Evolutionary conservation across 1,140 invertebrate species (phyloP).

Genomic region (Hydropsyche tenuis): DNA sequence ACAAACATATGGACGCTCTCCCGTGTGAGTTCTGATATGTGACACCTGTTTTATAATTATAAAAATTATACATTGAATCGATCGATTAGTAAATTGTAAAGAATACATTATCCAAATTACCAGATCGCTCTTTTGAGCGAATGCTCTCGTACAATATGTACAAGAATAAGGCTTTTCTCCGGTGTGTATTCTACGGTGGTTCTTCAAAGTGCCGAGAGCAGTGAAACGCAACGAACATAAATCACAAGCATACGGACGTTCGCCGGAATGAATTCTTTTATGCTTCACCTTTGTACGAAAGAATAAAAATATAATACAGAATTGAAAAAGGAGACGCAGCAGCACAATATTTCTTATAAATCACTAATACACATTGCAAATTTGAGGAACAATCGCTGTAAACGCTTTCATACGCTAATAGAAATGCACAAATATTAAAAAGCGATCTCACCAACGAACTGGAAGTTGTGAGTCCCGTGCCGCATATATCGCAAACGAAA

Average conservation of each 20-base stretch:
- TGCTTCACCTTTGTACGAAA: conserved; percentile 50
- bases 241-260: conserved; percentile 83
- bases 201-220: conserved; percentile 60
- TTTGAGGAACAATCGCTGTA: too few species aligned
- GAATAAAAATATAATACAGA: conserved; percentile 9
- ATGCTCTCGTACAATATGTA: conserved; percentile 59
- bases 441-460: conserved; percentile 61
- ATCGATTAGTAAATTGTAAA: neutral
- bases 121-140: conserved; percentile 55
- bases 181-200: conserved; percentile 68
- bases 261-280: conserved; percentile 69
- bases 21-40: conserved; percentile 81
- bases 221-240: conserved; percentile 79
- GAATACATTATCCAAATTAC: neutral
- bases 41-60: conserved; percentile 52
- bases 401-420: too few species aligned
- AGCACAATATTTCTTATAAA: neutral
- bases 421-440: too few species aligned
- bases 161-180: conserved; percentile 67
- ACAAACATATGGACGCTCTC: conserved; percentile 84
- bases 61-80: neutral
- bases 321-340: neutral
- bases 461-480: conserved; percentile 72
- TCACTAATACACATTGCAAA: too few species aligned
- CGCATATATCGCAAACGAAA: conserved; percentile 70